Conservation (phyloP, 2,888 invertebrate species). For the Drosophila borealis region DNA sequence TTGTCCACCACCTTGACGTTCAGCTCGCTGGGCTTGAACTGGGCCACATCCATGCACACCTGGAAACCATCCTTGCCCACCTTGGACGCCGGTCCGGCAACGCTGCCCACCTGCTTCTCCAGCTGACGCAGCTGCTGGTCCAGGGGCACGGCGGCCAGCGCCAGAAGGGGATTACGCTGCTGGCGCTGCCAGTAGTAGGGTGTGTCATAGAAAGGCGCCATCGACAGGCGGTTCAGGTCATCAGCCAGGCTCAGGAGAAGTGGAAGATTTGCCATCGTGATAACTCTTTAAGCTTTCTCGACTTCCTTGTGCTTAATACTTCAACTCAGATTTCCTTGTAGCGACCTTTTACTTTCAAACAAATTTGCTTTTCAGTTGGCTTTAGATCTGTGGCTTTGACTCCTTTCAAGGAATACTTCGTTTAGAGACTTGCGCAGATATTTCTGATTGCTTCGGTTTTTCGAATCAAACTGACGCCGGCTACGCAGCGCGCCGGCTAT, state of each 20-base stretch:
- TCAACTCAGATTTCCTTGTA: not conserved
- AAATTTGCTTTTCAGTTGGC: not conserved
- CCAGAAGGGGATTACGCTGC: slow-evolving; percentile 49
- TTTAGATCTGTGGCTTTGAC: slow-evolving; percentile 10
- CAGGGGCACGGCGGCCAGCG: slow-evolving; percentile 45
- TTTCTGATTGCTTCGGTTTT: slow-evolving; percentile 40
- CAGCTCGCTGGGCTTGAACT: slow-evolving; percentile 89
- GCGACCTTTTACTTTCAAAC: not conserved
- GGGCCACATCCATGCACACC: slow-evolving; percentile 89
- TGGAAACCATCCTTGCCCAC: slow-evolving; percentile 89
- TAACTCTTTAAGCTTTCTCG: not conserved
- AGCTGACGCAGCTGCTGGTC: slow-evolving; percentile 63
- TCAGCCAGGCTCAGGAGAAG: slow-evolving; percentile 69
- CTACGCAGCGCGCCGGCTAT: slow-evolving; percentile 37
- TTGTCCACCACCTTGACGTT: slow-evolving; percentile 89
- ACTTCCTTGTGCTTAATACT: slow-evolving; percentile 1
- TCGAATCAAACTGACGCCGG: slow-evolving; percentile 62
- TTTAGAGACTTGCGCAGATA: not conserved
- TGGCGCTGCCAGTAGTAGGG: slow-evolving; percentile 57
- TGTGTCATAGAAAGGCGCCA: slow-evolving; percentile 62
- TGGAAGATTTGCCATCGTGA: slow-evolving; percentile 70
- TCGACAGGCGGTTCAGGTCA: slow-evolving; percentile 65
- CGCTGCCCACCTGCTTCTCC: slow-evolving; percentile 54
- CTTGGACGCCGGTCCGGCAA: slow-evolving; percentile 40
- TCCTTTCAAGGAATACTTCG: slow-evolving; percentile 15